phyloP scores from a whole-genome alignment of 2,888 invertebrate species.

The Tanypteryx hageni region DNA sequence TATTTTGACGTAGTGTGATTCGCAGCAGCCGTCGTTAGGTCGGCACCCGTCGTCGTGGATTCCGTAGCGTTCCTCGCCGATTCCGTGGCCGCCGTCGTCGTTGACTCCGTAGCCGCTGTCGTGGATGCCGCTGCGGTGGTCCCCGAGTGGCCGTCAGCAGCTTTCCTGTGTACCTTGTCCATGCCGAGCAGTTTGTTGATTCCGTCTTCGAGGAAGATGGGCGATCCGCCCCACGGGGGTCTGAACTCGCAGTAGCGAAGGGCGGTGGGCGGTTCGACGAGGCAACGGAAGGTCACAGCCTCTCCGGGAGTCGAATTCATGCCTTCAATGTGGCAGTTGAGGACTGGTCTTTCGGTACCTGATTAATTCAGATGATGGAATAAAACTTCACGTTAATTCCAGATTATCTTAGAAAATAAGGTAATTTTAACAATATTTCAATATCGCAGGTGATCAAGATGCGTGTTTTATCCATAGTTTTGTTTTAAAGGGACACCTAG shows the following conservation, averaged over 20 bases:
- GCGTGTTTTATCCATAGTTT: too few species aligned
- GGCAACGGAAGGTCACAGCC: slow-evolving; percentile 33
- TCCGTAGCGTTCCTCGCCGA: neutral
- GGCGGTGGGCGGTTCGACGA: neutral
- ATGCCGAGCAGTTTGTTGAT: neutral
- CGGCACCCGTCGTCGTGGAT: neutral
- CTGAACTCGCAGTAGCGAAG: slow-evolving; percentile 44
- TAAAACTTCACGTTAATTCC: too few species aligned
- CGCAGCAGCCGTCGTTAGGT: neutral
- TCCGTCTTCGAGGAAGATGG: slow-evolving; percentile 46
- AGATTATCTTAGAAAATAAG: too few species aligned
- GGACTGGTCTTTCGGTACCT: neutral
- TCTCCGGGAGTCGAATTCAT: slow-evolving; percentile 43
- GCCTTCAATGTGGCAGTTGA: slow-evolving; percentile 8
- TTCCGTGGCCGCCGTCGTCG: neutral
- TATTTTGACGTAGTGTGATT: neutral
- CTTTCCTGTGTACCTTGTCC: neutral
- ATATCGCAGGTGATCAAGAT: too few species aligned
- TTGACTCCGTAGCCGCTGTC: neutral
- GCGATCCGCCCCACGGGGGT: neutral
- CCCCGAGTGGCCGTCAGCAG: neutral
- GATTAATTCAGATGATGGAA: too few species aligned
- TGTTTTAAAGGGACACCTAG: too few species aligned
- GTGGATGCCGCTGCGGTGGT: neutral
- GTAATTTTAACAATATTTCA: too few species aligned